Base-by-base conservation (phyloP, 1,140 invertebrate species). In the Maniola jurtina region DNA sequence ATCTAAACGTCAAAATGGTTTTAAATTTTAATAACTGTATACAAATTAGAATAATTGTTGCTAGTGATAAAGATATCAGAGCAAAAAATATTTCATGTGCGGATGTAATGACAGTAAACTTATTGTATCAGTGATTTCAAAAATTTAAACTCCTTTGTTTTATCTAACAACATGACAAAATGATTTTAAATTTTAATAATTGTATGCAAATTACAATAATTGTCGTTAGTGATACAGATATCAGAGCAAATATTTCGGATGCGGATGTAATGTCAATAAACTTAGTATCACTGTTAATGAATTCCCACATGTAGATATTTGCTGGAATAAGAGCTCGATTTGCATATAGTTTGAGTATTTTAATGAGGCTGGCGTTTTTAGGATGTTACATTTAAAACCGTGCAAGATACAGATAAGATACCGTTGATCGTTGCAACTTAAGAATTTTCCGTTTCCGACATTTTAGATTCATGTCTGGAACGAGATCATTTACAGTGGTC, bases 391-490 rank as follows among this genome's bases (percentile, higher is more conserved):
- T 66, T 54, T 55, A 15, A 42, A 55, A 42, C 64, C 50, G 64
- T 56, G 50, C 48, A 58, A 68, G 60, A 68, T 63, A n/a, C 9
- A 58, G 55, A 63, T 63, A 59, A 50, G 66, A 68, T 63, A 48
- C 8, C 14, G 36, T 63, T 68, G 45, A 2, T 4, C 25, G 25
- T 25, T 25, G 25, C 25, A 25, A 25, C 25, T 66, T 54, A 16
- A 54, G 52, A 25, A 48, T 38, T 64, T 64, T 65, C 64, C 56
- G 47, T 9, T 57, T 65, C 47, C 9, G 15, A 54, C 36, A 14
- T 59, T 61, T 54, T 52, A 40, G 57, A 50, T 58, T 25, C 11
- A 9, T 35, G 14, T 16, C 34, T 34, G 36, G 25, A 45, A 60
- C 56, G 56, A 42, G 13, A 50, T 56, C 14, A 15, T 25, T 16